These are phyloP conservation scores for Antedon mediterranea DNA, from an alignment of 53 echinoderm and acorn worm genomes.

Conservation along the genomic window DNA sequence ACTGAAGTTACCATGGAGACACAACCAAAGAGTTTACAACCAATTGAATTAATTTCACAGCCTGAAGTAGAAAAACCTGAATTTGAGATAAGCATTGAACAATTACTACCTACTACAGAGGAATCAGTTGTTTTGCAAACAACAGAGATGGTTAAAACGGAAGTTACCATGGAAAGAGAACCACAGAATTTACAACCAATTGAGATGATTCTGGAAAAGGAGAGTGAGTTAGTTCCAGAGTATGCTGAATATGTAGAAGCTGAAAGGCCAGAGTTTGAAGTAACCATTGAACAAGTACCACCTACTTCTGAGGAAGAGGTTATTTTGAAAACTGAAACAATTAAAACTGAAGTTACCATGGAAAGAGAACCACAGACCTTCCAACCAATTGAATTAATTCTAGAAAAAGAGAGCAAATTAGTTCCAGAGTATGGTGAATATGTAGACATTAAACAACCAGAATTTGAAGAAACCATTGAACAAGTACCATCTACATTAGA, in stretches of 20 bases:
- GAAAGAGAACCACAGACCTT: slow-evolving; percentile 33
- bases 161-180: no score
- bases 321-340: slow-evolving; percentile 17
- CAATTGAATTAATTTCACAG: no score
- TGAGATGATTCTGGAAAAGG: no score
- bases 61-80: not conserved
- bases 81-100: slow-evolving; percentile 16
- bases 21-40: no score
- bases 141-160: slow-evolving; percentile 23
- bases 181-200: no score
- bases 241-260: no score
- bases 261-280: slow-evolving; percentile 4
- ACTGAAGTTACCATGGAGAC: not conserved
- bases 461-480: slow-evolving; percentile 15
- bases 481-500: slow-evolving; percentile 23
- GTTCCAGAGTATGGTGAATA: no score
- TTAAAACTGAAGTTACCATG: slow-evolving; percentile 25
- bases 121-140: slow-evolving; percentile 18
- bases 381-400: slow-evolving; percentile 47
- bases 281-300: slow-evolving; percentile 9
- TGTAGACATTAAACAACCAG: not conserved
- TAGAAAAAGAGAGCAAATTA: slow-evolving; percentile 15
- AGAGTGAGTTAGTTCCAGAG: no score
- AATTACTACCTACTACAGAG: slow-evolving; percentile 21
- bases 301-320: slow-evolving; percentile 34